Percentiles rank a stretch among this genome's conserved stretches.
Evolutionary conservation across 2,113 vertebrate genomes (phyloP).

Genomic region (Ursus arctos): DNA sequence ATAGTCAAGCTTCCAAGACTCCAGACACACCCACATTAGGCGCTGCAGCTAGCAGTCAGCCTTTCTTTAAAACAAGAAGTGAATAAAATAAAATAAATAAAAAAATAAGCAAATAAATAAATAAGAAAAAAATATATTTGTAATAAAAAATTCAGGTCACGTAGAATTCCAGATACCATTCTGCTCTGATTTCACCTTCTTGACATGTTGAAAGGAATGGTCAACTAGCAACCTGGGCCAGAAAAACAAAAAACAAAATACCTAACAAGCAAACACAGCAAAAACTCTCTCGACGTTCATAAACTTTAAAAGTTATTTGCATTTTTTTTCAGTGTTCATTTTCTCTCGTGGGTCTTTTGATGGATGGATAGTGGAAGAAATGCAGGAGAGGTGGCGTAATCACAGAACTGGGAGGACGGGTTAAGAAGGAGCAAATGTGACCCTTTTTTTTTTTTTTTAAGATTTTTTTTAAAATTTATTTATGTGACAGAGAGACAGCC

Average conservation of each 20-base stretch:
- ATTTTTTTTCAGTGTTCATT: background rate
- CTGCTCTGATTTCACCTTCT: background rate
- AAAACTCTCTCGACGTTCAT: background rate
- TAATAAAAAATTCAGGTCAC: background rate
- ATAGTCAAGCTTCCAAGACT: background rate
- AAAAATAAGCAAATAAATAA: background rate
- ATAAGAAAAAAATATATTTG: background rate
- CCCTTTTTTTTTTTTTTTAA: background rate
- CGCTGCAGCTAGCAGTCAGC: background rate
- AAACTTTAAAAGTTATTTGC: background rate
- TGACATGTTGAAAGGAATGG: background rate
- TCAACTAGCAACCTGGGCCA: background rate
- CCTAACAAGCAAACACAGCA: background rate
- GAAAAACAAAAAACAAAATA: background rate
- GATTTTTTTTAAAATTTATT: too few relatives aligned
- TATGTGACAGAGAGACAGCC: too few relatives aligned
- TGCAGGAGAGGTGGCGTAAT: background rate
- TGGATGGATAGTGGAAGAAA: background rate
- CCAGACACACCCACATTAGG: background rate
- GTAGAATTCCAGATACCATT: slow-evolving; percentile 21
- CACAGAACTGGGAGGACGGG: background rate
- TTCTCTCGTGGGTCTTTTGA: background rate
- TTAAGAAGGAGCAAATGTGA: background rate
- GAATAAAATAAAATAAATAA: background rate
- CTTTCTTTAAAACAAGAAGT: background rate